Percentiles rank a stretch among this genome's conserved stretches.
Conservation (phyloP, 2,888 invertebrate genomes). For the Microplitis deprimator region DNA sequence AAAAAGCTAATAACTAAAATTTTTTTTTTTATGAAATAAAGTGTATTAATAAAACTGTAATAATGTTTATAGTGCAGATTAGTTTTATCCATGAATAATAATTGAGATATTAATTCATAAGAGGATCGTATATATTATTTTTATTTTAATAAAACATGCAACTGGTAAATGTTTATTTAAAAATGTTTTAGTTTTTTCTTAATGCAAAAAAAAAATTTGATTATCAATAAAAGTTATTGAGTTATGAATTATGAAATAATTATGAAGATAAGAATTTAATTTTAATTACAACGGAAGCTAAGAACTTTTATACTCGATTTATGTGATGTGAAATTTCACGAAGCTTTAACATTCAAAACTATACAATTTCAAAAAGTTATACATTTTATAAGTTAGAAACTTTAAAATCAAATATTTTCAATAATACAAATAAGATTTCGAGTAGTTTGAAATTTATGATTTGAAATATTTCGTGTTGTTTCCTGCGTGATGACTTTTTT, state of each 20-base stretch:
- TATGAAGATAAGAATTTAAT: background rate
- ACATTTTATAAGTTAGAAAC: background rate
- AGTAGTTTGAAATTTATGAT: too few relatives aligned
- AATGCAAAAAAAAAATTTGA: background rate
- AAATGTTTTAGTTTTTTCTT: too few relatives aligned
- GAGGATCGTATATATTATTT: too few relatives aligned
- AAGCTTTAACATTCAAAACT: background rate
- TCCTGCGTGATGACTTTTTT: too few relatives aligned
- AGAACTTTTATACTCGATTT: background rate
- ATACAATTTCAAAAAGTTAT: background rate
- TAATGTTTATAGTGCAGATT: background rate
- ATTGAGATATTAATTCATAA: too few relatives aligned
- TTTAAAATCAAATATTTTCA: background rate
- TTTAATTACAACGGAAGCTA: background rate
- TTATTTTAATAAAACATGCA: too few relatives aligned
- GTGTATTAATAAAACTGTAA: background rate
- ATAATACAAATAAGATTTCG: too few relatives aligned
- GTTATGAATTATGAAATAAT: background rate
- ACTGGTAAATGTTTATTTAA: too few relatives aligned
- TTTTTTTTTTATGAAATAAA: background rate
- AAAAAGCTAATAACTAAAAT: background rate
- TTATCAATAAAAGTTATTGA: background rate
- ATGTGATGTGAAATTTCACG: background rate
- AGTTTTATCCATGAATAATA: too few relatives aligned
- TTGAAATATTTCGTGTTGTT: too few relatives aligned